These are phyloP conservation scores for Salticus scenicus DNA, from an alignment of 2,888 invertebrate species.

Conservation along the genomic window DNA sequence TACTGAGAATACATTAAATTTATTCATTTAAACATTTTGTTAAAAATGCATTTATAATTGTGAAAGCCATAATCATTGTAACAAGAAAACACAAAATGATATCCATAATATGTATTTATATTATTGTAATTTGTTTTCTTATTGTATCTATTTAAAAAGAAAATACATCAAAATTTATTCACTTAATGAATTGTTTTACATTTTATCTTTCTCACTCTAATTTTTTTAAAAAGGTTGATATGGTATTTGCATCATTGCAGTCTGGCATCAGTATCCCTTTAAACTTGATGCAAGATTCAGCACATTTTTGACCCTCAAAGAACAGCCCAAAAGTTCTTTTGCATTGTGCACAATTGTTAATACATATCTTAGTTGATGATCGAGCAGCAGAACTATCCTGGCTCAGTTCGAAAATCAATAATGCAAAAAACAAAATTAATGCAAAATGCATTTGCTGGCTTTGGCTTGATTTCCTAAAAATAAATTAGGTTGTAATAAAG, in stretches of 20 bases:
- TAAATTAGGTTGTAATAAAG: no score
- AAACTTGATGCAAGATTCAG: slow-evolving; percentile 87
- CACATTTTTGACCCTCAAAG: slow-evolving; percentile 90
- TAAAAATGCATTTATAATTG: no score
- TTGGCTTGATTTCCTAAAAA: not conserved
- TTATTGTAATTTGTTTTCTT: no score
- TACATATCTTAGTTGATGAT: slow-evolving; percentile 63
- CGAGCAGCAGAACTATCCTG: slow-evolving; percentile 15
- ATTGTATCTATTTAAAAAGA: no score
- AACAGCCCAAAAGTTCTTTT: slow-evolving; percentile 90
- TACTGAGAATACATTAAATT: no score
- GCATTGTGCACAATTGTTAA: slow-evolving; percentile 90
- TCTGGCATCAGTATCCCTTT: slow-evolving; percentile 89
- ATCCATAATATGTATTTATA: no score
- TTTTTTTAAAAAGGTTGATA: slow-evolving; percentile 85
- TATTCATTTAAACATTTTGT: no score
- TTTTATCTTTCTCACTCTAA: no score
- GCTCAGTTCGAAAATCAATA: not conserved
- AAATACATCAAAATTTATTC: no score
- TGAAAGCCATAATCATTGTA: no score
- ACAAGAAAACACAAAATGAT: no score
- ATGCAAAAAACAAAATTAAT: not conserved
- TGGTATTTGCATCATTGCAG: slow-evolving; percentile 87
- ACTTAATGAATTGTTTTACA: no score
- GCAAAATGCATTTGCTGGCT: not conserved